Base-by-base conservation (phyloP, 2,888 invertebrate genomes). In the Mycalesis mineus region DNA sequence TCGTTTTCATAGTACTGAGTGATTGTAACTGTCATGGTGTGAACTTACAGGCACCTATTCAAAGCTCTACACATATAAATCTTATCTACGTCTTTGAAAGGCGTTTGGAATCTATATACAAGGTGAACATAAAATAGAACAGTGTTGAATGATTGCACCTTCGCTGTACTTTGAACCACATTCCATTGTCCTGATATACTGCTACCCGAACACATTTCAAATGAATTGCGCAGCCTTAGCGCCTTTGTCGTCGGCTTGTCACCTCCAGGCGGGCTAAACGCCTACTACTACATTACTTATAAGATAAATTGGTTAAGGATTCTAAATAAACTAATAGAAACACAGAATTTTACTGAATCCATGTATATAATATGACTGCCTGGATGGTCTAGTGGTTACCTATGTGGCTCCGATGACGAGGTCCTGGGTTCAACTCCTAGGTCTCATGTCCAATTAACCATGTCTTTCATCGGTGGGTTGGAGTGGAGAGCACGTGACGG, bases 181-280 rank as follows among this genome's bases (percentile, higher is more conserved):
- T 49, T 49, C 49, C 49, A 22, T 49, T 49, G 37, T 13, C 15
- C 8, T 17, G 7, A 37, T 11, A 2, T 47, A 11, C 11, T 36
- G 47, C 45, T 45, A 13, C 2, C 33, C 3, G 28, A 39, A 39
- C 41, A 49, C 53, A 56, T 49, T 53, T 49, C n/a, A 53, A 60
- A 49, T 49, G 6, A 49, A 60, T 53, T 53, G 17, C 52, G 29
- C 31, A 53, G 31, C 39, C 9, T 36, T 33, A 17, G 29, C 47
- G 37, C 17, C 51, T 59, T 45, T 31, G 48, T 52, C 48, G 31
- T 55, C 47, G 51, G 17, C 47, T 48, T 55, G 52, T 51, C 51
- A 51, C 51, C 37, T 42, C 22, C 42, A n/a, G 7, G 39, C 14
- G 13, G 14, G 14, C 6, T 13, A n/a, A 13, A n/a, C 7, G 14